Evolutionary conservation across 2,888 invertebrate genomes (phyloP).

Genomic region (Stenotaenia linearis): DNA sequence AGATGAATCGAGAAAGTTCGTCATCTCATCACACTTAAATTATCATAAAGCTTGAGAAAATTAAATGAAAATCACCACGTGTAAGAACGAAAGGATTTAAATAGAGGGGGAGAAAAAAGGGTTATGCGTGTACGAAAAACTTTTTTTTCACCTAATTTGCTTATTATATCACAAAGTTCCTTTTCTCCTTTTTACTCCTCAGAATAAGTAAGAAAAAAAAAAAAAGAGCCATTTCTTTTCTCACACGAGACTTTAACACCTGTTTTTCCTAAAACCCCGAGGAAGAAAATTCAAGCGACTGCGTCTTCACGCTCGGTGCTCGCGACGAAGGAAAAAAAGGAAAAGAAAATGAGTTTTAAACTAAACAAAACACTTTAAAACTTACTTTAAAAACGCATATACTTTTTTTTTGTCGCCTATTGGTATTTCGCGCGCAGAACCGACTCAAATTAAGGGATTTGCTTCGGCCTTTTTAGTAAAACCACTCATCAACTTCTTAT

Average conservation of each 20-base stretch:
- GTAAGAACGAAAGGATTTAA: background rate
- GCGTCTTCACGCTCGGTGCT: background rate
- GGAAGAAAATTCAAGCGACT: background rate
- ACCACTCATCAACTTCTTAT: background rate
- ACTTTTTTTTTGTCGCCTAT: background rate
- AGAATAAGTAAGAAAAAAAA: background rate
- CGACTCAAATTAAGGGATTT: background rate
- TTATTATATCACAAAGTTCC: background rate
- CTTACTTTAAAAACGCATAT: no score
- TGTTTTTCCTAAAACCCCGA: background rate
- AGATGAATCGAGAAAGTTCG: slow-evolving; percentile 11
- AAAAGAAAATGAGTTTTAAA: background rate
- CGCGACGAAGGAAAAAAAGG: background rate
- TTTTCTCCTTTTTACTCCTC: background rate
- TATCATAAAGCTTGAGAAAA: slow-evolving; percentile 2
- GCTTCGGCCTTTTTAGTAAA: background rate
- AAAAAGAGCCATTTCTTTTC: background rate
- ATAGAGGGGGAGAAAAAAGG: background rate
- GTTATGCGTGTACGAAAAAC: background rate
- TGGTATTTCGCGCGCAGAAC: background rate
- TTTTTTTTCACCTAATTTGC: background rate
- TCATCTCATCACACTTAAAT: slow-evolving; percentile 15
- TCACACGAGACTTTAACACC: background rate
- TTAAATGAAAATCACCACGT: slow-evolving; percentile 15
- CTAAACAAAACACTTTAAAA: background rate